phyloP scores from a whole-genome alignment of 2,113 vertebrate species.

The Tragelaphus buxtoni region DNA sequence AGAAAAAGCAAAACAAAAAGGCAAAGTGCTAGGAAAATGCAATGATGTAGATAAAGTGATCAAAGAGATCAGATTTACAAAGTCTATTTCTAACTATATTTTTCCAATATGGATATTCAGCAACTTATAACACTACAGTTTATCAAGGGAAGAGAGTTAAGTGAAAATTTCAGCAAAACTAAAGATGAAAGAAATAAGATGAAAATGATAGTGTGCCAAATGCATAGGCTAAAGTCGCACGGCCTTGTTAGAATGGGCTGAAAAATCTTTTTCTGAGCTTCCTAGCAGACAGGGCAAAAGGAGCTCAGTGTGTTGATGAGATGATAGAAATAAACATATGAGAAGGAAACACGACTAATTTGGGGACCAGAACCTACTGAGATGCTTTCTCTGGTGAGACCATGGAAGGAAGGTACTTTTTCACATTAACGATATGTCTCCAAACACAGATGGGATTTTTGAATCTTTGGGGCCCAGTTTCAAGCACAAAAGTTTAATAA shows the following conservation, averaged over 20 bases:
- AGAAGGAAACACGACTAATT: background rate
- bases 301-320: background rate
- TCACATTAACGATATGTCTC: background rate
- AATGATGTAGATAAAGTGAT: background rate
- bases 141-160: background rate
- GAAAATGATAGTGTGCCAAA: background rate
- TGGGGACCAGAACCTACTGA: background rate
- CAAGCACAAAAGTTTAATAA: constrained; percentile 12
- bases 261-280: background rate
- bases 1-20: background rate
- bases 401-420: background rate
- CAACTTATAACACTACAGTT: background rate
- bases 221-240: background rate
- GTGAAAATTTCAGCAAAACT: background rate
- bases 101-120: background rate
- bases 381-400: background rate
- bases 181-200: background rate
- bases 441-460: background rate
- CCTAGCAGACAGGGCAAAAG: background rate
- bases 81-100: background rate
- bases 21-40: background rate
- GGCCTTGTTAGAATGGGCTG: background rate
- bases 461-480: background rate
- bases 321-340: background rate
- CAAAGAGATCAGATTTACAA: background rate